Percentiles rank a stretch among this genome's conserved stretches.
Conservation (phyloP, 2,797 vertebrate genomes). For the Diplodus sargus region DNA sequence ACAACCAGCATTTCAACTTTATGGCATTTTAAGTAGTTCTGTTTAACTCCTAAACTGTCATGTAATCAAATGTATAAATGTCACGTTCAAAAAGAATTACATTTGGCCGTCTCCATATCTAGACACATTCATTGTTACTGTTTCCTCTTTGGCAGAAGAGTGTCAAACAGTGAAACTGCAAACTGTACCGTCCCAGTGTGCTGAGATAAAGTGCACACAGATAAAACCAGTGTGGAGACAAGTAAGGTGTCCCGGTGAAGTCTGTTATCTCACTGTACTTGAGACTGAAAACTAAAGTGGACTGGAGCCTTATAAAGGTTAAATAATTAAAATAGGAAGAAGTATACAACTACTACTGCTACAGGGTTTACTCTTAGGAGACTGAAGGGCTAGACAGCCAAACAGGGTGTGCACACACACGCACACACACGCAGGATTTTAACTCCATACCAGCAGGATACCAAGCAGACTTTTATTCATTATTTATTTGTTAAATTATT, state of each 20-base stretch:
- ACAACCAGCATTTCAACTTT: too few relatives aligned
- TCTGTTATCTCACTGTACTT: background rate
- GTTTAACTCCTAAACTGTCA: background rate
- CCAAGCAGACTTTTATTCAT: constrained; percentile 19
- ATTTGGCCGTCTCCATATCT: background rate
- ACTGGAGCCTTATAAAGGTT: constrained; percentile 5
- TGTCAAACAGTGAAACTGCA: background rate
- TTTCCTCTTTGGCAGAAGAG: background rate
- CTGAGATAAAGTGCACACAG: background rate
- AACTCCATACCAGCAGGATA: constrained; percentile 2
- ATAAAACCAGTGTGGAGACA: background rate
- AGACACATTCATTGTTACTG: background rate
- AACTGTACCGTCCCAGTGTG: background rate
- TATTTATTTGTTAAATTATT: constrained; percentile 25
- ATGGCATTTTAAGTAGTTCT: background rate
- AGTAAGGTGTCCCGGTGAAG: background rate
- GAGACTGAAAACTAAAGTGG: background rate
- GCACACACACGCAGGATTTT: background rate
- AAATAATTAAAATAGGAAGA: constrained; percentile 21
- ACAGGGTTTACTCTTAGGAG: background rate
- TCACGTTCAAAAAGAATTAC: background rate
- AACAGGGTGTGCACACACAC: background rate
- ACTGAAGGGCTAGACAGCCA: background rate
- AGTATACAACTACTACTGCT: background rate
- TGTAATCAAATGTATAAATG: background rate